Conservation (phyloP, 30 jellyfish, hydroid and myxozoan genomes). For the Turritopsis rubra region DNA sequence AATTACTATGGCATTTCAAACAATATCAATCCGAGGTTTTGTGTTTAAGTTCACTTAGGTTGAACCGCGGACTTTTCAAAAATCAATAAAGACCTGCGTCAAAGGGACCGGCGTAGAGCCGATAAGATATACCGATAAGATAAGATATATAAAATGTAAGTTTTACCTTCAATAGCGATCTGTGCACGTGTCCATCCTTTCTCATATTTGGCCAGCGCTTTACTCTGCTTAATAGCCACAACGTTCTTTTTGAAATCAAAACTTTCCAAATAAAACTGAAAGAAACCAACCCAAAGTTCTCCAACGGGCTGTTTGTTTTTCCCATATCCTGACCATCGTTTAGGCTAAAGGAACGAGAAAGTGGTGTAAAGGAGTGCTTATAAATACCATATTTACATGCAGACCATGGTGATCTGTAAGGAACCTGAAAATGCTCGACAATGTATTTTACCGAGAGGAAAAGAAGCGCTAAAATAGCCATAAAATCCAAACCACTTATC, state of each 20-base stretch:
- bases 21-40: too few species aligned
- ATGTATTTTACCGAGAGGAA: neutral
- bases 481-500: too few species aligned
- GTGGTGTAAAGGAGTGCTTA: neutral
- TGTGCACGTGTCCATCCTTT: conserved; percentile 60
- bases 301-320: conserved; percentile 58
- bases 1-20: too few species aligned
- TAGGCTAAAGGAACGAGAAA: conserved; percentile 32
- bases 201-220: conserved; percentile 55
- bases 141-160: neutral
- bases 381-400: too few species aligned
- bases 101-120: too few species aligned
- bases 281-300: conserved; percentile 62
- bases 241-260: conserved; percentile 48
- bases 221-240: conserved; percentile 37
- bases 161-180: conserved; percentile 85
- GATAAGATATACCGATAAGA: neutral
- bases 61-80: too few species aligned
- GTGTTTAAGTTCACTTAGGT: too few species aligned
- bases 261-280: conserved; percentile 59
- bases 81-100: too few species aligned
- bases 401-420: too few species aligned
- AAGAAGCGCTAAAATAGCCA: too few species aligned
- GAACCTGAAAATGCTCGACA: too few species aligned
- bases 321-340: conserved; percentile 55